Evolutionary conservation across 2,888 invertebrate species (phyloP).

Genomic region (Trachelus iudaicus): DNA sequence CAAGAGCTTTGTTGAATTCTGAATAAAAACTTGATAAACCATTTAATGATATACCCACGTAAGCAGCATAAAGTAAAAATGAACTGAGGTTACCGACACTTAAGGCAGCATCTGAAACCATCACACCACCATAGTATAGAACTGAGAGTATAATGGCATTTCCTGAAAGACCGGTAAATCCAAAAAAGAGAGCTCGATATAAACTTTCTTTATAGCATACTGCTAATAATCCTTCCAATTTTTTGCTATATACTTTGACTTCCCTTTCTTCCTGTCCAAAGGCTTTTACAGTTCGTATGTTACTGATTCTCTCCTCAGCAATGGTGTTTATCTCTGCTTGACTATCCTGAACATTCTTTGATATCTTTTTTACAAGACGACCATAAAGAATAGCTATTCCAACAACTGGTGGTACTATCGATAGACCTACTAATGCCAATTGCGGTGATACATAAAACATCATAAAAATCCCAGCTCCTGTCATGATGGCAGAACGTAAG

Average conservation of each 20-base stretch:
- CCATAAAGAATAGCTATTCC: conserved; percentile 85
- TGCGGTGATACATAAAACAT: conserved; percentile 96
- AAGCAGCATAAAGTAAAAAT: conserved; percentile 94
- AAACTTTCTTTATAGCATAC: conserved; percentile 89
- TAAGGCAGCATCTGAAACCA: conserved; percentile 83
- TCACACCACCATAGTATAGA: conserved; percentile 89
- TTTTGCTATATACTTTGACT: conserved; percentile 73
- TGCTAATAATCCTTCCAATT: conserved; percentile 77
- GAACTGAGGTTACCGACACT: conserved; percentile 92
- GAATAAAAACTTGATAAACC: conserved; percentile 94
- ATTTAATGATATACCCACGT: conserved; percentile 90
- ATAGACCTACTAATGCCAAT: conserved; percentile 85
- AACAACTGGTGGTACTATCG: conserved; percentile 92
- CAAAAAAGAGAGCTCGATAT: conserved; percentile 91
- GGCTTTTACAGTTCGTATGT: conserved; percentile 92
- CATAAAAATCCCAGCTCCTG: conserved; percentile 89
- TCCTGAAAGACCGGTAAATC: conserved; percentile 89
- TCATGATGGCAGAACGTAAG: conserved; percentile 86
- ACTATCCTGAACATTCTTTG: conserved; percentile 81
- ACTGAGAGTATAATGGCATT: conserved; percentile 91
- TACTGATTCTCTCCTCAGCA: conserved; percentile 92
- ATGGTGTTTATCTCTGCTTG: conserved; percentile 68
- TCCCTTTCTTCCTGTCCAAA: conserved; percentile 90
- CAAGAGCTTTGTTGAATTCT: conserved; percentile 92
- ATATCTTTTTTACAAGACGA: conserved; percentile 85